Base-by-base conservation (phyloP, 2,888 invertebrate genomes). In the Spilarctia lutea region DNA sequence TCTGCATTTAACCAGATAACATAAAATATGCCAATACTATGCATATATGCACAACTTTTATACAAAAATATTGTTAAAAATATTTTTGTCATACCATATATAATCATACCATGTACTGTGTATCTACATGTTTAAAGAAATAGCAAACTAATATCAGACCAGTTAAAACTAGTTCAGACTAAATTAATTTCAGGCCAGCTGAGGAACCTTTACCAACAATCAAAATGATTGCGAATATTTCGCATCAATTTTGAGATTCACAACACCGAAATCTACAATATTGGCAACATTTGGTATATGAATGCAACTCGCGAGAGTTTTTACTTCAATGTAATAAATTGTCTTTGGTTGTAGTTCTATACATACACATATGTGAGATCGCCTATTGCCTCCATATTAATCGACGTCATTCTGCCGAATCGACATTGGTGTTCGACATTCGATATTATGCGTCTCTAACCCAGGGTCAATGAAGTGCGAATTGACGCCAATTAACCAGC, bases 401-500 rank as follows among this genome's bases (percentile, higher is more conserved):
- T 80, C 75, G 70, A 52, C 74, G 71, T 63, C 74, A 71, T 72
- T 75, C 70, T 75, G 72, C 76, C 72, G 70, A 74, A 83, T 85
- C 77, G 74, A 70, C 80, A 71, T 52, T 68, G 68, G 56, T 39
- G 75, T 85, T 84, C 79, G 82, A 77, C 75, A 83, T 82, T 85
- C 76, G 73, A 83, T 83, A 78, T 75, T 66, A 74, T 63, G 35
- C 65, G 83, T 79, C 76, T 81, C 79, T 83, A 82, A 83, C 82
- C 83, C 77, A 76, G 76, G 86, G 87, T 86, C 87, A 89, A 85
- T 86, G 82, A 83, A 86, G 87, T 86, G 83, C 81, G 86, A 89
- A 89, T 89, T 90, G 89, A 86, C 83, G 83, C 84, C 88, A 90
- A 88, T 90, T 89, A 88, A 76, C 79, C 73, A 76, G 76, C 68